Conservation (phyloP, 2,797 vertebrate species). For the Iguana delicatissima region DNA sequence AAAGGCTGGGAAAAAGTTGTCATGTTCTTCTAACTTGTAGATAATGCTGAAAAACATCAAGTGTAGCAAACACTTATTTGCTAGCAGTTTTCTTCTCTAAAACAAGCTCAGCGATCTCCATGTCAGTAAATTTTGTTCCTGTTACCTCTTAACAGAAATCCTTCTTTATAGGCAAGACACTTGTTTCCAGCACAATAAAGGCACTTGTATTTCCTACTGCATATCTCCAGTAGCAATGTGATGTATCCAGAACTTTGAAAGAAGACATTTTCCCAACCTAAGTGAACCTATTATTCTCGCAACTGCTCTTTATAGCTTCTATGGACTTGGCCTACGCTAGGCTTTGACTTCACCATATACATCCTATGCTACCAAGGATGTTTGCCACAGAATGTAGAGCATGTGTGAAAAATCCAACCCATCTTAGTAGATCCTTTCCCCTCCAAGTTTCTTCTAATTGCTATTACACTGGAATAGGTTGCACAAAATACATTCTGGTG, state of each 20-base stretch:
- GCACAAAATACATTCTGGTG: background rate
- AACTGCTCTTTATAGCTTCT: too few relatives aligned
- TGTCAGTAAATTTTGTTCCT: background rate
- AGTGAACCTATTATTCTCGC: too few relatives aligned
- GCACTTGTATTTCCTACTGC: background rate
- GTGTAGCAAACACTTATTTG: background rate
- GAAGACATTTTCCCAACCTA: too few relatives aligned
- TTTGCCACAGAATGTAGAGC: too few relatives aligned
- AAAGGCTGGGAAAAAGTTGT: conserved; percentile 91
- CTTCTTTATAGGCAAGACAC: background rate
- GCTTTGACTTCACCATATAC: too few relatives aligned
- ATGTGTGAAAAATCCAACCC: too few relatives aligned
- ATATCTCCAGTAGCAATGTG: too few relatives aligned
- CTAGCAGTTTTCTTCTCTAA: background rate
- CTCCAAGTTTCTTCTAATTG: too few relatives aligned
- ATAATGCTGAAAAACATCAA: conserved; percentile 83
- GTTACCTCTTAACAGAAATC: background rate
- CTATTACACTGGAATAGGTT: background rate
- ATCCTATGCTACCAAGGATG: too few relatives aligned
- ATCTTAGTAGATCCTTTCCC: too few relatives aligned
- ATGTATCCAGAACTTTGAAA: too few relatives aligned
- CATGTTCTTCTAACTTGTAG: conserved; percentile 88
- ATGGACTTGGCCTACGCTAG: too few relatives aligned
- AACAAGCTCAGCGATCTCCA: background rate
- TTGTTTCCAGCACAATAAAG: background rate